Evolutionary conservation across 2,797 vertebrate genomes (phyloP), one percentile per base, ranked within the genome.

Genomic region (Sebastes vulpes): DNA sequence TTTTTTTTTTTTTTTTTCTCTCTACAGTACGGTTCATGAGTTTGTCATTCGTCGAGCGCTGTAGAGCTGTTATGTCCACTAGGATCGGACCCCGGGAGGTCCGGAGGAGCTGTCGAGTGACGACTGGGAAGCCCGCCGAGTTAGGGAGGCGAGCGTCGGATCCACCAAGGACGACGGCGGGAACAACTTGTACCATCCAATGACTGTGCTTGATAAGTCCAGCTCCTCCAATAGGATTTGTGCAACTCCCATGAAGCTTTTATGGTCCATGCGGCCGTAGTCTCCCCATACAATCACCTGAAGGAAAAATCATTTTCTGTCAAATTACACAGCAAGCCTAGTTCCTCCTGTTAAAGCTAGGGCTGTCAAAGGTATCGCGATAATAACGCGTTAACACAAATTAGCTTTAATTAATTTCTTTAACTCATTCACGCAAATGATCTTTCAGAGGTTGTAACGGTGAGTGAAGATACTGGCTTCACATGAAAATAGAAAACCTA

Each of bases 111-210:
- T 98, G 95, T 99, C 98, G 48, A 99, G 97, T 79, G 98, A 99
- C 11, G 98, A 97, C 85, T 99, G 98, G 89, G 98, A 99, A 93
- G 98, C 98, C 91, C 98, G 97, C 65, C 98, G 97, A 26, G 98
- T 99, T 72, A 99, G 90, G 73, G 98, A 98, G 84, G 98, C 97
- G 69, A 99, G 94, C 5, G 98, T 99, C 72, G 98, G 98, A 90
- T 99, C 98, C 94, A 99, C 98, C 93, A 99, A 92, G 1, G 98
- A 99, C 14, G 98, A 99, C 0, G 98, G 98, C 16, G 98, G 98
- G 93, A 99, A 99, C 91, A 99, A 95, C 95, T 99, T 99, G 95
- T 99, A 99, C 98, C 98, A 99, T 95, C 98, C 98, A 86, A 99
- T 99, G 87, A 99, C 98, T 92, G 98, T 99, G 90, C 98, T 99